Percentiles rank a stretch among this genome's conserved stretches.
These are phyloP conservation scores for Cetoscarus ocellatus DNA, from an alignment of 2,797 vertebrate species.

Conservation along the genomic window DNA sequence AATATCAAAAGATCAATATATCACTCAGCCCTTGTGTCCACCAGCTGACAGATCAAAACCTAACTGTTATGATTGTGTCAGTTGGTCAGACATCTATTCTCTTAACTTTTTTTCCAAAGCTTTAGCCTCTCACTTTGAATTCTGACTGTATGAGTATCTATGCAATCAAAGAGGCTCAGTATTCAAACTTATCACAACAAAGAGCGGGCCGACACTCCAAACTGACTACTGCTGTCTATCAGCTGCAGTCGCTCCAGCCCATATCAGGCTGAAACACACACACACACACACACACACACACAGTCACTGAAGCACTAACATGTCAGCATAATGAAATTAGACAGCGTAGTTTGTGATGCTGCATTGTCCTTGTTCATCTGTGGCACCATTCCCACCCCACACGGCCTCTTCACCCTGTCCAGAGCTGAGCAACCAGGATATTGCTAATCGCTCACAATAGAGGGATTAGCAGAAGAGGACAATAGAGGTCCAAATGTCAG, in stretches of 20 bases:
- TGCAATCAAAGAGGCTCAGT: too few relatives aligned
- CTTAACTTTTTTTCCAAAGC: too few relatives aligned
- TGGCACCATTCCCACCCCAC: slow-evolving; percentile 59
- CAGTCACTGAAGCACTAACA: slow-evolving; percentile 53
- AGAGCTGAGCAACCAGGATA: slow-evolving; percentile 75
- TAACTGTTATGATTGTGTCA: slow-evolving; percentile 39
- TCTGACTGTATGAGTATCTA: not conserved
- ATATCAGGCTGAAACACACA: slow-evolving; percentile 28
- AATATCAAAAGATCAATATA: too few relatives aligned
- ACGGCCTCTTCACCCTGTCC: slow-evolving; percentile 45
- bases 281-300: slow-evolving; percentile 36
- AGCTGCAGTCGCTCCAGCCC: slow-evolving; percentile 24
- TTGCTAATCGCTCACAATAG: slow-evolving; percentile 83
- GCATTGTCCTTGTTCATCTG: slow-evolving; percentile 81
- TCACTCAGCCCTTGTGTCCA: too few relatives aligned
- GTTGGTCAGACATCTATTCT: slow-evolving; percentile 27
- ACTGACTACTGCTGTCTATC: slow-evolving; percentile 46
- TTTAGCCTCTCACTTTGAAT: too few relatives aligned
- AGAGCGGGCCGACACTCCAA: slow-evolving; percentile 20
- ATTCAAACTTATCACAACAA: slow-evolving; percentile 28
- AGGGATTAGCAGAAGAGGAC: slow-evolving; percentile 77
- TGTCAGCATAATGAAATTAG: slow-evolving; percentile 83
- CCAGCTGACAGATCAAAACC: too few relatives aligned
- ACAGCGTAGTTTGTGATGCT: slow-evolving; percentile 78
- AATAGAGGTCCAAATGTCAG: slow-evolving; percentile 79